Base-by-base conservation (phyloP, 53 echinoderm and acorn worm species). In the Apostichopus leukothele region DNA sequence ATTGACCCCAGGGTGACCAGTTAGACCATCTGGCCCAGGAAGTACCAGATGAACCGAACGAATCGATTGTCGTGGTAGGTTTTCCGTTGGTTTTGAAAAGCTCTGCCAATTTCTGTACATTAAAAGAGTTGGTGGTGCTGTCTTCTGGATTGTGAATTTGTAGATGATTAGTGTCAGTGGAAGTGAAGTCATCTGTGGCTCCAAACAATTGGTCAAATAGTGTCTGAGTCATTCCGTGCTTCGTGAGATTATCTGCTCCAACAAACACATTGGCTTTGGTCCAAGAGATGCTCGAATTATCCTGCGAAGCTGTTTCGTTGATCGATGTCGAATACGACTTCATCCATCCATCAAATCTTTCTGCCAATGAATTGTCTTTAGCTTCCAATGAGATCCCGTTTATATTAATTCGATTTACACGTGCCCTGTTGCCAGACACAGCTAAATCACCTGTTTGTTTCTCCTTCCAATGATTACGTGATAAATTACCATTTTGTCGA, bases 1-100 rank as follows among this genome's bases (percentile, higher is more conserved):
- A 91, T 7, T 5, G 51, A 9, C 88, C 81, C 91, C 91, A 91
- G 0, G 13, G 9, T 4, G 91, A 91, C 91, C 91, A 91, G 7
- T 83, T 76, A 0, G 84, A 52, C 91, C 91, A 91, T 39, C 51
- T 51, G 27, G 80, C 87, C 55, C 74, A 27, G 13, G 91, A 23
- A 18, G 51, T 16, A 53, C 14, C 59, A 9, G 16, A 54, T 53
- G 53, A 12, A 9, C 10, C 53, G n/a, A 55, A 19, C n/a, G 80
- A 54, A 18, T 23, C n/a, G 13, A 18, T 53, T 12, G 4, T 55
- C 54, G 59, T 54, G 21, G 52, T 25, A 27, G 51, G 77, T 77
- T 52, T 16, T 16, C 26, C 77, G 9, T 57, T 7, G 57, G 57
- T 57, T 57, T 57, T 57, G 57, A 10, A 57, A 57, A 10, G 1